A percentile compares a stretch with the other conserved stretches of the same genome.
These are phyloP conservation scores for Chromobotia macracanthus DNA, from an alignment of 2,797 vertebrate species.

Conservation along the genomic window DNA sequence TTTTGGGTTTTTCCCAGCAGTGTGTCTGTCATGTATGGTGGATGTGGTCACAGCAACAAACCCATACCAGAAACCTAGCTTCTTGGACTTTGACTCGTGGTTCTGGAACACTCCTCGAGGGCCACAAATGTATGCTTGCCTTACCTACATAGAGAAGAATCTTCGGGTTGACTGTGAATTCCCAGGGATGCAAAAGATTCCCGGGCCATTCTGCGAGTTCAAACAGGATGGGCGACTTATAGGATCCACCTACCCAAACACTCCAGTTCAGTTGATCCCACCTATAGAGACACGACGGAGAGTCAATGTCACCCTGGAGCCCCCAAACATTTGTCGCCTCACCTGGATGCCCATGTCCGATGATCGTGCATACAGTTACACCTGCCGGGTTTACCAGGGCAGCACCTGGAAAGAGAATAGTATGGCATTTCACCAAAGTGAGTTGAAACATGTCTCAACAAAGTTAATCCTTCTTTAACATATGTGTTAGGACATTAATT, in stretches of 20 bases:
- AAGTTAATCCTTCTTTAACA: not conserved
- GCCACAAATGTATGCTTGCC: constrained; percentile 81
- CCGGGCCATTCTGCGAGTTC: constrained; percentile 81
- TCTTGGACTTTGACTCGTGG: constrained; percentile 57
- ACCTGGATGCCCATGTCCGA: constrained; percentile 79
- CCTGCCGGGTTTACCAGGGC: constrained; percentile 82
- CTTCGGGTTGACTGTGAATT: constrained; percentile 82
- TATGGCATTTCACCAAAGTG: constrained; percentile 80
- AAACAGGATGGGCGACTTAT: constrained; percentile 81
- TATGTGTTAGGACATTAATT: not conserved
- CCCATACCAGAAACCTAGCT: constrained; percentile 55
- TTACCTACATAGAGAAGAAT: constrained; percentile 79
- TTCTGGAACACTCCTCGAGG: constrained; percentile 76
- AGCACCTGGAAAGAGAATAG: constrained; percentile 80
- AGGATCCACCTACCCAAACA: constrained; percentile 78
- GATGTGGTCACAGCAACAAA: constrained; percentile 42
- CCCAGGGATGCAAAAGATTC: constrained; percentile 69
- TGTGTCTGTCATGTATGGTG: constrained; percentile 33
- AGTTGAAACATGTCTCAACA: constrained; percentile 59
- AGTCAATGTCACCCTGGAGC: constrained; percentile 77
- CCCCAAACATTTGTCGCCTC: constrained; percentile 76
- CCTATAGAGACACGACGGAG: constrained; percentile 73
- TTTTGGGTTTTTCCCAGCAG: constrained; percentile 13
- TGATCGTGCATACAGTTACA: constrained; percentile 80
- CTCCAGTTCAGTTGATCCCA: constrained; percentile 69